A percentile compares a stretch with the other conserved stretches of the same genome.
phyloP scores from a whole-genome alignment of 1,140 invertebrate genomes.

The Drosophila littoralis region DNA sequence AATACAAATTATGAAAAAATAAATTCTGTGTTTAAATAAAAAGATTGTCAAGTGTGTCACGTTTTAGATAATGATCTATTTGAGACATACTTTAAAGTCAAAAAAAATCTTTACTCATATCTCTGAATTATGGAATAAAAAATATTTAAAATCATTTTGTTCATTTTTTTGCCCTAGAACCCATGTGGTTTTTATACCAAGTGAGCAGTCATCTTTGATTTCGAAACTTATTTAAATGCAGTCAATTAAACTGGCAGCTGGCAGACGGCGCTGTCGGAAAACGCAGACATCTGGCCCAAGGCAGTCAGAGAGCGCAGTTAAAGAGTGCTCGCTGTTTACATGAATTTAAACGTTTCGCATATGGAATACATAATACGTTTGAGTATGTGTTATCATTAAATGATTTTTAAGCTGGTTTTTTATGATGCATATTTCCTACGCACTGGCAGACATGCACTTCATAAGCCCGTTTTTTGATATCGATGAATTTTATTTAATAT shows the following conservation, averaged over 20 bases:
- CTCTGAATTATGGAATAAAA: background rate
- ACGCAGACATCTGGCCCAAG: background rate
- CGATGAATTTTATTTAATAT: conserved; percentile 70
- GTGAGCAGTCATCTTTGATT: background rate
- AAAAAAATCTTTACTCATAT: background rate
- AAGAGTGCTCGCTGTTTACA: background rate
- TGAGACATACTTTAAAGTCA: too few species aligned
- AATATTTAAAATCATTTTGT: background rate
- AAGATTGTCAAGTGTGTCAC: too few species aligned
- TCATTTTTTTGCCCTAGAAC: background rate
- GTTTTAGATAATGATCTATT: too few species aligned
- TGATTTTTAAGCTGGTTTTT: conserved; percentile 48
- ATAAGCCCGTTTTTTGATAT: conserved; percentile 77
- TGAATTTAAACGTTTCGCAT: conserved; percentile 3
- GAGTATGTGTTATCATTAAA: conserved; percentile 20
- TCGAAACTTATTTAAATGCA: background rate
- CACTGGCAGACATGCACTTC: conserved; percentile 40
- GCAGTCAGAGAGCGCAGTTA: background rate
- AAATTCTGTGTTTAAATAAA: too few species aligned
- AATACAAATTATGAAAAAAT: too few species aligned
- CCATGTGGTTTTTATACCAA: background rate
- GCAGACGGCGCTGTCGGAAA: background rate
- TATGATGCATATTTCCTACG: conserved; percentile 34
- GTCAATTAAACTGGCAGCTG: background rate
- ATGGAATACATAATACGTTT: background rate